A percentile compares a stretch with the other conserved stretches of the same genome.
phyloP scores from a whole-genome alignment of 2,113 vertebrate genomes.

The Thalassoma bifasciatum region DNA sequence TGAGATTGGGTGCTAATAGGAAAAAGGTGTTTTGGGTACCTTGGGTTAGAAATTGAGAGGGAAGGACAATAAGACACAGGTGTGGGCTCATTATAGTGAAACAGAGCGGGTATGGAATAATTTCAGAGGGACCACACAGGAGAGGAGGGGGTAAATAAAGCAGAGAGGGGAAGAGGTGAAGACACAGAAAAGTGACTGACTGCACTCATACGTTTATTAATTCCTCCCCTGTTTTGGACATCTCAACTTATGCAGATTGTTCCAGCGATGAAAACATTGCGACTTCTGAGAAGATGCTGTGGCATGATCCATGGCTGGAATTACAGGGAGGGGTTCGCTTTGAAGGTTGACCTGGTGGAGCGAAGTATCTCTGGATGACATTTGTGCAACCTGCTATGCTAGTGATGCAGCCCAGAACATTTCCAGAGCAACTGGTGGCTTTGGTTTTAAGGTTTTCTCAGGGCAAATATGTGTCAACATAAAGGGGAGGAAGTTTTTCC shows the following conservation, averaged over 20 bases:
- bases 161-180: neutral
- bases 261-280: slow-evolving; percentile 66
- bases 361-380: slow-evolving; percentile 16
- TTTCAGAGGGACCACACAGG: slow-evolving; percentile 69
- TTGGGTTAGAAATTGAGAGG: slow-evolving; percentile 63
- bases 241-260: slow-evolving; percentile 52
- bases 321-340: slow-evolving; percentile 49
- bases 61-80: slow-evolving; percentile 68
- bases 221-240: neutral
- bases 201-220: neutral
- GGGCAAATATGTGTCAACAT: neutral
- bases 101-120: slow-evolving; percentile 57
- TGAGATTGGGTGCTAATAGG: slow-evolving; percentile 65
- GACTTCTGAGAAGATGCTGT: slow-evolving; percentile 41
- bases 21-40: slow-evolving; percentile 75
- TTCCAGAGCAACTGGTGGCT: too few species aligned
- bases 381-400: slow-evolving; percentile 2
- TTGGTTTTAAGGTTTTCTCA: neutral
- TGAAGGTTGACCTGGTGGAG: slow-evolving; percentile 41
- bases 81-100: slow-evolving; percentile 74
- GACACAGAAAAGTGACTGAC: slow-evolving; percentile 3
- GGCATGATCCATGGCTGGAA: slow-evolving; percentile 38
- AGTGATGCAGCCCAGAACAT: neutral
- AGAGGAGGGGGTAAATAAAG: slow-evolving; percentile 52
- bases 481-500: too few species aligned